Evolutionary conservation across 2,113 vertebrate genomes (phyloP).

Genomic region (Morone chrysops): DNA sequence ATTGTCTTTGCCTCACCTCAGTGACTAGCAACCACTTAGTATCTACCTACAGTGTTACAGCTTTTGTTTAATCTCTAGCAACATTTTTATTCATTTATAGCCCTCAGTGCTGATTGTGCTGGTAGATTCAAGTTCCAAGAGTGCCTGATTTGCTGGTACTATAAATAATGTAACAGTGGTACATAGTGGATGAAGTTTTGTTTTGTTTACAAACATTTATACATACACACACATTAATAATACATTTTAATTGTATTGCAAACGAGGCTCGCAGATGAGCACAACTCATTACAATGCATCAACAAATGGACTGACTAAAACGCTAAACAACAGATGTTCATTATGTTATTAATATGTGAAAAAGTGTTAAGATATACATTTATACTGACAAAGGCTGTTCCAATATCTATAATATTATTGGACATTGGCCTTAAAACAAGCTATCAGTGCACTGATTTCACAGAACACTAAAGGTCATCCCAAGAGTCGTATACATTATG

Average conservation of each 20-base stretch:
- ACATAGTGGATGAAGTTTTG: neutral
- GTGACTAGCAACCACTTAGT: neutral
- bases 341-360: neutral
- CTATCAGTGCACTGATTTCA: slow-evolving; percentile 12
- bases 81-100: neutral
- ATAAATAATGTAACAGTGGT: slow-evolving; percentile 19
- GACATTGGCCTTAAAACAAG: slow-evolving; percentile 7
- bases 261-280: neutral
- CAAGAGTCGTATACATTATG: neutral
- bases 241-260: slow-evolving; percentile 5
- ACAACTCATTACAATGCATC: neutral
- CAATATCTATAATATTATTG: neutral
- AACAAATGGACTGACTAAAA: slow-evolving; percentile 4
- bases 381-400: neutral
- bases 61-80: slow-evolving; percentile 1
- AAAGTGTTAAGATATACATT: neutral
- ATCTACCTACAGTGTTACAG: neutral
- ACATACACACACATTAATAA: no score
- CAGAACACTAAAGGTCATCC: neutral
- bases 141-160: neutral
- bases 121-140: neutral
- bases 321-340: slow-evolving; percentile 1
- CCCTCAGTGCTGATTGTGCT: neutral
- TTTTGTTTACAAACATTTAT: slow-evolving; percentile 1
- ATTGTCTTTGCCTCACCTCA: neutral